Evolutionary conservation across 2,797 vertebrate genomes (phyloP), one percentile per base, ranked within the genome.

Genomic region (Manis pentadactyla): DNA sequence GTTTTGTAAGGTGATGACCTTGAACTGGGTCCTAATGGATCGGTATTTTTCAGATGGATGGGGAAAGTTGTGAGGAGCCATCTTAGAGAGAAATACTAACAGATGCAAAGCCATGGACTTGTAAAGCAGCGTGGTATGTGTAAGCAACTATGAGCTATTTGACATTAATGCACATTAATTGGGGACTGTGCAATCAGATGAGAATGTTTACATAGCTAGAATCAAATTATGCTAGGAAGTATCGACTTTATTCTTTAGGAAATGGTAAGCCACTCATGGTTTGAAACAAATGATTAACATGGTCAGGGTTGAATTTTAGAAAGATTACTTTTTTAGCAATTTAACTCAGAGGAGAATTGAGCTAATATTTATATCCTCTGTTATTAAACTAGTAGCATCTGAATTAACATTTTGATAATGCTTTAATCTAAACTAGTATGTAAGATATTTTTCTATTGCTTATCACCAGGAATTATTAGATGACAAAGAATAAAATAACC

Each of bases 341-440:
- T 15, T 64, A 83, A 18, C 14, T 84, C 64, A 55, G 42, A 73
- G 8, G 21, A 90, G 19, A 77, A 57, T 34, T 92, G 10, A 86
- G 9, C 21, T 94, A 63, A 82, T 59, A 77, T 91, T 88, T 93
- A 46, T 73, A 27, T 91, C 87, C 29, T 81, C 25, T 96, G 2
- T 83, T 93, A 79, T 91, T 75, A 77, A 94, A 83, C 14, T 75
- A n/a, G 49, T 63, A 94, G 17, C 14, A 37, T 92, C 17, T 66
- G n/a, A 92, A 59, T 63, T 74, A 96, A 86, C 15, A 85, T 71
- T 90, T 77, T 66, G 5, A 42, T 86, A 69, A 66, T 69, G 3
- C 61, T 25, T 71, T 83, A 83, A 74, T 64, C 34, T 68, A 71
- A 68, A 4, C 46, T 84, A 71, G 34, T 66, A 55, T 39, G 25